These are phyloP conservation scores for Pachymerium ferrugineum DNA, from an alignment of 2,888 invertebrate species.

Conservation along the genomic window DNA sequence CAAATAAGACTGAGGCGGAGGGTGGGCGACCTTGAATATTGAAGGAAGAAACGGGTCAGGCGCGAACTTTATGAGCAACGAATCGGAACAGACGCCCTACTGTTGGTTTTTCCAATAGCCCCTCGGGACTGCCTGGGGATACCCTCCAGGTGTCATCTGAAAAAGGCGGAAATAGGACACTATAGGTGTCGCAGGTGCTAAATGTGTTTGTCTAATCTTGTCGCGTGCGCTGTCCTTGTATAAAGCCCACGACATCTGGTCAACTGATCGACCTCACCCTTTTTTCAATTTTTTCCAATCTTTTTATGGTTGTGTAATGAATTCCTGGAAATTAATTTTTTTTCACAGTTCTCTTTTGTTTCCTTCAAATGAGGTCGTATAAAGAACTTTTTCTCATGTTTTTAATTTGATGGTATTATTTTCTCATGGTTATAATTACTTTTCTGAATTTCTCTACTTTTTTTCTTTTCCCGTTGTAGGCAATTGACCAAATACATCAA, in stretches of 20 bases:
- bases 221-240: background rate
- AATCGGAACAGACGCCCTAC: background rate
- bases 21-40: constrained; percentile 4
- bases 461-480: constrained; percentile 34
- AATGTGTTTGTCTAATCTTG: background rate
- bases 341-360: background rate
- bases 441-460: background rate
- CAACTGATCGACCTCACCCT: background rate
- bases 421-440: background rate
- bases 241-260: background rate
- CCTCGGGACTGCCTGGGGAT: background rate
- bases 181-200: background rate
- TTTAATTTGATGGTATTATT: background rate
- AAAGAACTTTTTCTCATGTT: background rate
- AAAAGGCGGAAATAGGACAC: constrained; percentile 5
- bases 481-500: constrained; percentile 40
- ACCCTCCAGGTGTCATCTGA: no score
- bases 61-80: constrained; percentile 10
- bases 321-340: background rate
- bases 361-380: background rate
- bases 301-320: background rate
- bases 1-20: background rate
- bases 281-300: background rate
- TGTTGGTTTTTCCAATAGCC: background rate
- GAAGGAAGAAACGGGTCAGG: background rate